These are phyloP conservation scores for Drosophila tani DNA, from an alignment of 1,140 invertebrate species.

Conservation along the genomic window DNA sequence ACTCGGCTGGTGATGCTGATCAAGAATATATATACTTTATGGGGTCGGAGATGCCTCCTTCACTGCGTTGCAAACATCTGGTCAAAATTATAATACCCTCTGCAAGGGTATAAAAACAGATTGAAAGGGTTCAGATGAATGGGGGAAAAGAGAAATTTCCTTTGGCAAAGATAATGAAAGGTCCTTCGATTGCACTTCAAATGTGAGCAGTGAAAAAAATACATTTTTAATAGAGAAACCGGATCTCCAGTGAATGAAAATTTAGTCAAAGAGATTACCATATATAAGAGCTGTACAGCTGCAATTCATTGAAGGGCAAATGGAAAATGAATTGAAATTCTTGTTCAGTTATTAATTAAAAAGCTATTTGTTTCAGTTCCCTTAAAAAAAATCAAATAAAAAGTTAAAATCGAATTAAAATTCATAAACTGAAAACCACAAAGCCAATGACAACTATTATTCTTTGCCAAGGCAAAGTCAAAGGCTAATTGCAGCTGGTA, in stretches of 20 bases:
- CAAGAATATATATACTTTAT: no score
- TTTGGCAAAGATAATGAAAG: slow-evolving; percentile 65
- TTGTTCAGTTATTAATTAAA: slow-evolving; percentile 31
- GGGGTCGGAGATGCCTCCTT: no score
- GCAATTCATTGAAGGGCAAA: background rate
- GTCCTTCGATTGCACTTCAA: slow-evolving; percentile 66
- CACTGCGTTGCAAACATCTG: no score
- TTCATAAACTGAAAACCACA: slow-evolving; percentile 33
- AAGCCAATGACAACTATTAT: slow-evolving; percentile 38
- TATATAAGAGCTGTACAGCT: background rate
- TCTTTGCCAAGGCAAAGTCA: slow-evolving; percentile 24
- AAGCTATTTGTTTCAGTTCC: background rate
- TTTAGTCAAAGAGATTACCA: background rate
- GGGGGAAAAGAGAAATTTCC: slow-evolving; percentile 10
- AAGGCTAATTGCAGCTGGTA: slow-evolving; percentile 18
- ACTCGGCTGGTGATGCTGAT: no score
- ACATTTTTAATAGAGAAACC: background rate
- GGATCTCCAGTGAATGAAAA: background rate
- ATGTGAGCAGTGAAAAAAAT: slow-evolving; percentile 32
- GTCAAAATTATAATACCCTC: no score
- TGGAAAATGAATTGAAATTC: background rate
- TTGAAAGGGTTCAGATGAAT: slow-evolving; percentile 28
- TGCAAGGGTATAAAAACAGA: no score
- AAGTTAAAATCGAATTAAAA: slow-evolving; percentile 19
- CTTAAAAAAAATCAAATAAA: background rate